Conservation (phyloP, 2,113 vertebrate genomes). For the Halichoeres trimaculatus region DNA sequence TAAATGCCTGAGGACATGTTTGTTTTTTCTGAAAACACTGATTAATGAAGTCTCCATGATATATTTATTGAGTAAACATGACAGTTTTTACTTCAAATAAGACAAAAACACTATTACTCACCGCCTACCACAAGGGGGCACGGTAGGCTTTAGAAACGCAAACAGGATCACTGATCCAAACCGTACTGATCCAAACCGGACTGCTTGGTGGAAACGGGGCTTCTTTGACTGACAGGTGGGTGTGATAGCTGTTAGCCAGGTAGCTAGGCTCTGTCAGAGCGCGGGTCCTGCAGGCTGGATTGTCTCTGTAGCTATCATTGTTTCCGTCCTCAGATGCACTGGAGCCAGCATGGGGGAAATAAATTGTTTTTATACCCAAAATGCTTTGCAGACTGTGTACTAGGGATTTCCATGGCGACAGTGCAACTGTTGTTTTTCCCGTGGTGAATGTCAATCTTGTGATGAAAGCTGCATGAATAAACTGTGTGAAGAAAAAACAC, state of each 20-base stretch:
- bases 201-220: too few species aligned
- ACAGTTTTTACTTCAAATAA: too few species aligned
- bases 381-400: not conserved
- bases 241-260: not conserved
- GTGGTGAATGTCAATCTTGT: conserved; percentile 44
- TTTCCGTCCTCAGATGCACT: conserved; percentile 29
- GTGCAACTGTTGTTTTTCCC: conserved; percentile 31
- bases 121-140: too few species aligned
- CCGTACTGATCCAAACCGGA: too few species aligned
- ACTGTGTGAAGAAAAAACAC: conserved; percentile 14
- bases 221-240: too few species aligned
- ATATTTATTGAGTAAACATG: too few species aligned
- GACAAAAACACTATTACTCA: too few species aligned
- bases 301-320: conserved; percentile 15
- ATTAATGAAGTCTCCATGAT: too few species aligned
- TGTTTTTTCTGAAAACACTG: too few species aligned
- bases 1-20: too few species aligned
- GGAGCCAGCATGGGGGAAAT: not conserved
- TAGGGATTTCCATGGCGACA: not conserved
- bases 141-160: too few species aligned
- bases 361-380: not conserved
- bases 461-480: conserved; percentile 68
- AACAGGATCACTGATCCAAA: too few species aligned
- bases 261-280: conserved; percentile 8
- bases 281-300: not conserved